phyloP scores from a whole-genome alignment of 2,888 invertebrate species.

The Lapara coniferarum region DNA sequence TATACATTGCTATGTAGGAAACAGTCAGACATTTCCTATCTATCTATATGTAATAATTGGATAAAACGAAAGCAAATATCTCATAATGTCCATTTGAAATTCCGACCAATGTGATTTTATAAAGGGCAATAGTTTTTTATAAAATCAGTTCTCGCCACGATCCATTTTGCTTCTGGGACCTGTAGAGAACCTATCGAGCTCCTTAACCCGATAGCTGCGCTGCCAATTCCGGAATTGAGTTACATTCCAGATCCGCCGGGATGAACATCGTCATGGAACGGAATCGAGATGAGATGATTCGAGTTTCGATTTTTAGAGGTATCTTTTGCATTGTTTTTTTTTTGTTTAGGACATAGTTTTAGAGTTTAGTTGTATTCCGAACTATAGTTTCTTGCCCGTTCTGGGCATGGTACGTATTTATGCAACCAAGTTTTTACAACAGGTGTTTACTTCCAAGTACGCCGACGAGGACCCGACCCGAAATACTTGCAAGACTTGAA shows the following conservation, averaged over 20 bases:
- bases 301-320: not conserved
- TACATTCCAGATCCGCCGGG: constrained; percentile 15
- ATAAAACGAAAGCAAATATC: not conserved
- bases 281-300: not conserved
- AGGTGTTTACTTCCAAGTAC: too few species aligned
- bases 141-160: constrained; percentile 1
- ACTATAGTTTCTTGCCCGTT: too few species aligned
- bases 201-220: constrained; percentile 19
- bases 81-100: not conserved
- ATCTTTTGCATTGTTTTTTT: not conserved
- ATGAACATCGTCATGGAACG: constrained; percentile 11
- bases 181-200: not conserved
- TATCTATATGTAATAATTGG: too few species aligned
- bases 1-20: too few species aligned
- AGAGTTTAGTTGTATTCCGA: too few species aligned
- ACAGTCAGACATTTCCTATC: too few species aligned
- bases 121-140: constrained; percentile 3
- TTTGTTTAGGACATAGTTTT: too few species aligned
- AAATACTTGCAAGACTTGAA: too few species aligned
- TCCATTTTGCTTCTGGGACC: constrained; percentile 1
- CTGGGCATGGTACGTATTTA: too few species aligned
- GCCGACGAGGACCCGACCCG: too few species aligned
- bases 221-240: constrained; percentile 19
- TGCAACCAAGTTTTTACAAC: too few species aligned
- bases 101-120: not conserved